Evolutionary conservation across 2,113 vertebrate species (phyloP).

Genomic region (human): GRCh38 chr9:21097501-21098000

Average conservation of each 20-base stretch:
- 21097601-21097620: neutral
- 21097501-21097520: neutral
- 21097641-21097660: neutral
- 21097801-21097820: neutral
- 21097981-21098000: neutral
- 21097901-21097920: neutral
- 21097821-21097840: neutral
- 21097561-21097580: neutral
- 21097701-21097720: neutral
- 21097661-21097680: neutral
- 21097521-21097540: neutral
- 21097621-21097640: neutral
- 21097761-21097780: neutral
- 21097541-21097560: neutral
- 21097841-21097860: neutral
- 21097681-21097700: neutral
- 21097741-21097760: neutral
- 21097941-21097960: neutral
- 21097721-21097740: neutral
- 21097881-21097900: neutral
- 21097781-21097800: neutral
- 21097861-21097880: neutral
- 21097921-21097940: neutral
- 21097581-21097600: neutral
- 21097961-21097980: neutral